Conservation (phyloP, 1,140 invertebrate species). For the Papilio helenus region DNA sequence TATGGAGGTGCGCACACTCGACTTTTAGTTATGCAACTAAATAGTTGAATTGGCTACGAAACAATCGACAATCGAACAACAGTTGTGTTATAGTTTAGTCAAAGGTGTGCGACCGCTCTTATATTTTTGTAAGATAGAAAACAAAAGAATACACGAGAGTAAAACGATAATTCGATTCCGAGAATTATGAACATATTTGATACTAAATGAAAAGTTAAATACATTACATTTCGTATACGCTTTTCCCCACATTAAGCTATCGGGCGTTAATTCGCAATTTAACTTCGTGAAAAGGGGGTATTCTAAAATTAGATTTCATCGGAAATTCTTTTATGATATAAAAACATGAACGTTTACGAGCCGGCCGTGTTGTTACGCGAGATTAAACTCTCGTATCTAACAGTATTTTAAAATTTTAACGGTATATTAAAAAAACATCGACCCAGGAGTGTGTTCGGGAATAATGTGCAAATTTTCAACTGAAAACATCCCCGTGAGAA, state of each 20-base stretch:
- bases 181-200: neutral
- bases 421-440: slow-evolving; percentile 32
- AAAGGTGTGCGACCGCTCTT: too few relatives aligned
- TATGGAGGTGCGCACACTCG: too few relatives aligned
- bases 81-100: too few relatives aligned
- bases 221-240: neutral
- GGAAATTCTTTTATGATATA: slow-evolving; percentile 23
- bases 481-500: neutral
- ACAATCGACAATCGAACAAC: too few relatives aligned
- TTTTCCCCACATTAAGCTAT: neutral
- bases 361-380: slow-evolving; percentile 18
- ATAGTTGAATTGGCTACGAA: too few relatives aligned
- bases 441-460: neutral
- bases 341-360: slow-evolving; percentile 36
- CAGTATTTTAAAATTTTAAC: slow-evolving; percentile 16
- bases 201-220: neutral
- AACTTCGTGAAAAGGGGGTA: neutral
- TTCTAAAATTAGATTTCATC: slow-evolving; percentile 32
- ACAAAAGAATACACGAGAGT: neutral
- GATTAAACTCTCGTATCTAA: slow-evolving; percentile 27
- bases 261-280: slow-evolving; percentile 26
- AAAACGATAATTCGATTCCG: neutral
- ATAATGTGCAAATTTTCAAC: slow-evolving; percentile 3
- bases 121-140: too few relatives aligned
- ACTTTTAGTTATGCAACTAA: too few relatives aligned